A percentile compares a stretch with the other conserved stretches of the same genome.
Evolutionary conservation across 2,113 vertebrate species (phyloP).

Genomic region (Forbesichthys agassizii): DNA sequence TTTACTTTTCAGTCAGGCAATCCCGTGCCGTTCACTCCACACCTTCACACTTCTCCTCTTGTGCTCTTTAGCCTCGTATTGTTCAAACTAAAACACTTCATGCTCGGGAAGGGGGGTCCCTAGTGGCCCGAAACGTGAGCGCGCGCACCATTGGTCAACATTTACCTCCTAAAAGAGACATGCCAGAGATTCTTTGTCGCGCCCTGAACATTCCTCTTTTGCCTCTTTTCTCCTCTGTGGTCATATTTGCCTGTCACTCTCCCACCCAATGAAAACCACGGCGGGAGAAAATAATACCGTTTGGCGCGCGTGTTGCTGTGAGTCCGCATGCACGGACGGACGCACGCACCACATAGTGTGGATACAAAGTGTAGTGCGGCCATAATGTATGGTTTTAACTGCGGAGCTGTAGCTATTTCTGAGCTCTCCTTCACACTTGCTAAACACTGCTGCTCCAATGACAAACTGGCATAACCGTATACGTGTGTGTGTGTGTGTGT

Average conservation of each 20-base stretch:
- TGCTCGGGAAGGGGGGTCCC: not conserved
- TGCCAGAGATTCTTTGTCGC: conserved; percentile 73
- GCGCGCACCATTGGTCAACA: conserved; percentile 20
- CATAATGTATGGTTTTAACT: conserved; percentile 20
- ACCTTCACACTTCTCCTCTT: not conserved
- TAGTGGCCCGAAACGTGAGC: not conserved
- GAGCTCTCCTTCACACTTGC: conserved; percentile 37
- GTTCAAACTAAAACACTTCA: not conserved
- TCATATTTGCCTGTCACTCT: conserved; percentile 27
- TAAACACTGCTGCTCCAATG: conserved; percentile 30
- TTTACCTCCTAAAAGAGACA: conserved; percentile 43
- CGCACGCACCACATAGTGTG: not conserved
- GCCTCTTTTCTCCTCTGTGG: conserved; percentile 59
- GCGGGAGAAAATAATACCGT: conserved; percentile 47
- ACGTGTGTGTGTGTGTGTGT: conserved; percentile 46
- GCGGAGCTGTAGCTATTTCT: conserved; percentile 41
- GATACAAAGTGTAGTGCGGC: not conserved
- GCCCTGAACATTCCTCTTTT: conserved; percentile 67
- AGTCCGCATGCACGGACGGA: not conserved
- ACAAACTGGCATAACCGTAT: conserved; percentile 7
- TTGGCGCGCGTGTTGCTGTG: not conserved
- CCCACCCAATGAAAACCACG: conserved; percentile 33
- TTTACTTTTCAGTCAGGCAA: conserved; percentile 2
- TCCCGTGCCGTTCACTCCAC: not conserved
- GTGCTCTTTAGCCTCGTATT: conserved; percentile 6